phyloP scores from a whole-genome alignment of 2,797 vertebrate species.

The Mus spretus region DNA sequence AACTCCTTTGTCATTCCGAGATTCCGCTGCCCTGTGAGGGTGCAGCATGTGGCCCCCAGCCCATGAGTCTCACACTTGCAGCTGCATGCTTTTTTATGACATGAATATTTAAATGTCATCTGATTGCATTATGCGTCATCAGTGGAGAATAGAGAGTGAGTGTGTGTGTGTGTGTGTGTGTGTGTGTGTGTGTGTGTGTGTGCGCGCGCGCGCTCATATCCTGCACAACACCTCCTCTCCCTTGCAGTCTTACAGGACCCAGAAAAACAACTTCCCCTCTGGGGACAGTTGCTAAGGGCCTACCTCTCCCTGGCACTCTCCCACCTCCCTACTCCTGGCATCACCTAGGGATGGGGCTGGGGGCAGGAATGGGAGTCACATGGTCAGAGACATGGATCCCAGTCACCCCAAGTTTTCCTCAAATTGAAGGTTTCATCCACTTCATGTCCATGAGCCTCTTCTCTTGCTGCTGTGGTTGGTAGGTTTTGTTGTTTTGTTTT shows the following conservation, averaged over 20 bases:
- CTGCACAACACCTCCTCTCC: background rate
- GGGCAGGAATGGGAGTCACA: background rate
- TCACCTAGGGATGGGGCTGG: background rate
- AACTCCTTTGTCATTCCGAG: background rate
- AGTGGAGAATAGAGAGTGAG: background rate
- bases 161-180: no score
- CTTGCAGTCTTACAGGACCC: background rate
- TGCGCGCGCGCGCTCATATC: background rate
- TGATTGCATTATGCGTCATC: slow-evolving; percentile 80
- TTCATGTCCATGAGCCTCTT: background rate
- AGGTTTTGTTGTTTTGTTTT: background rate
- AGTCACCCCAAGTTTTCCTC: background rate
- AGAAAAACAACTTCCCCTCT: background rate
- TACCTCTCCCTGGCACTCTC: background rate
- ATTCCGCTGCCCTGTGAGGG: background rate
- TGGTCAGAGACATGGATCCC: background rate
- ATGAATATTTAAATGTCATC: slow-evolving; percentile 84
- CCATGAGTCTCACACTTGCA: slow-evolving; percentile 72
- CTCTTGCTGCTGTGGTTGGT: background rate
- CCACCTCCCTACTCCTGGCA: background rate
- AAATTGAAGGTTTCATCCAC: no score
- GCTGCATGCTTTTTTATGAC: slow-evolving; percentile 82
- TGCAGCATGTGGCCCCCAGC: background rate
- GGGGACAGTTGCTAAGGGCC: background rate
- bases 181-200: no score